Evolutionary conservation across 2,888 invertebrate species (phyloP), one percentile per base, ranked within the genome.

Genomic region (Protonemura montana): DNA sequence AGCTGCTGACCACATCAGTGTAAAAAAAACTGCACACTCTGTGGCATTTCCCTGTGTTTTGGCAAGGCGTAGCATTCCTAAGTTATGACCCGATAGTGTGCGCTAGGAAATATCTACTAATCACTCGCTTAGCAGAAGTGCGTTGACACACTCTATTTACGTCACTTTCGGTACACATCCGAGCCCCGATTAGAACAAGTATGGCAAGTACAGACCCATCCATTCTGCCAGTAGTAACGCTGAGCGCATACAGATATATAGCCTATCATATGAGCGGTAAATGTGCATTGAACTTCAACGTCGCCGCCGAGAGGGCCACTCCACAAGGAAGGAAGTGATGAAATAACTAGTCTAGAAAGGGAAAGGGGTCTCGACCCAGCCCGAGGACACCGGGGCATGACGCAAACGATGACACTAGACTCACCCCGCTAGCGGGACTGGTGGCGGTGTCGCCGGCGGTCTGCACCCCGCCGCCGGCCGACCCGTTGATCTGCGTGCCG

Each of bases 391-490:
- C 59, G 59, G 59, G 59, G 16, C 16, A 59, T 59, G 59, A 59
- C 59, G 59, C 59, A 41, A 41, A 21, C 59, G 16, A 21, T 21
- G 13, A 59, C 16, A 59, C 59, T 2, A n/a, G 26, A 87, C 87
- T 87, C 83, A 87, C 87, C 85, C 84, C 84, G 21, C 81, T 30
- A 25, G 21, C 30, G 3, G 81, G 28, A 6, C 30, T 81, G 81
- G 29, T 81, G 3, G 84, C 13, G 82, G 41, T 7, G 41, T 30
- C 35, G 41, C n/a, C 26, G 78, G 25, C 28, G 1, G 28, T 81
- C 2, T 25, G 28, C 27, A 59, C 59, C 59, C 59, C 59, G 2
- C 41, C 41, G 41, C 59, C 59, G 81, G 28, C 10, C 81, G 59
- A 21, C 1, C 59, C 21, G 59, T 21, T 59, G 59, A 35, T 35